Conservation (phyloP, 1,140 invertebrate species). For the Meloidogyne floridensis region DNA sequence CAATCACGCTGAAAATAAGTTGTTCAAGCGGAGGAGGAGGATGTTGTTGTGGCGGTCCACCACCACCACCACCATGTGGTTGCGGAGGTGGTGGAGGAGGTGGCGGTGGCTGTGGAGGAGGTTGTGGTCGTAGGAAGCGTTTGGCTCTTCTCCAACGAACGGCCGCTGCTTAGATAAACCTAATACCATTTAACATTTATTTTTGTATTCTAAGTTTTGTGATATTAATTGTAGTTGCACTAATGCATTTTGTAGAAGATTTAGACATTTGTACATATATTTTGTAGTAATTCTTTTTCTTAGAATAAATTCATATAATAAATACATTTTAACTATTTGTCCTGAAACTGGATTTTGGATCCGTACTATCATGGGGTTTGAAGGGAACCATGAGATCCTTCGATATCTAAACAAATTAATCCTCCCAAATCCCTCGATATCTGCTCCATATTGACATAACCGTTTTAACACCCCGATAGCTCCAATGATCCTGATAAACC, state of each 20-base stretch:
- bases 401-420: too few species aligned
- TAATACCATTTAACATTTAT: background rate
- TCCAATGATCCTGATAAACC: too few species aligned
- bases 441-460: too few species aligned
- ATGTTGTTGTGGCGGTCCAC: background rate
- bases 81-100: background rate
- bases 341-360: too few species aligned
- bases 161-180: background rate
- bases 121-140: background rate
- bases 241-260: background rate
- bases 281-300: background rate
- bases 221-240: background rate
- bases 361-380: too few species aligned
- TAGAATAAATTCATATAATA: too few species aligned
- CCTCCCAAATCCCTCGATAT: too few species aligned
- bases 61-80: background rate
- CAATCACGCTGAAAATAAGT: background rate
- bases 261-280: background rate
- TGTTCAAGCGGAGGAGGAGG: background rate
- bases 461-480: too few species aligned
- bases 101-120: background rate
- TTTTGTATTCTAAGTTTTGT: background rate
- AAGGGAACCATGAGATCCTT: too few species aligned
- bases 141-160: slow-evolving; percentile 3
- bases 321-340: too few species aligned